Evolutionary conservation across 37 sponge, comb jelly and placozoan species (phyloP), one percentile per base, ranked within the genome.

Genomic region (Bolinopsis microptera): DNA sequence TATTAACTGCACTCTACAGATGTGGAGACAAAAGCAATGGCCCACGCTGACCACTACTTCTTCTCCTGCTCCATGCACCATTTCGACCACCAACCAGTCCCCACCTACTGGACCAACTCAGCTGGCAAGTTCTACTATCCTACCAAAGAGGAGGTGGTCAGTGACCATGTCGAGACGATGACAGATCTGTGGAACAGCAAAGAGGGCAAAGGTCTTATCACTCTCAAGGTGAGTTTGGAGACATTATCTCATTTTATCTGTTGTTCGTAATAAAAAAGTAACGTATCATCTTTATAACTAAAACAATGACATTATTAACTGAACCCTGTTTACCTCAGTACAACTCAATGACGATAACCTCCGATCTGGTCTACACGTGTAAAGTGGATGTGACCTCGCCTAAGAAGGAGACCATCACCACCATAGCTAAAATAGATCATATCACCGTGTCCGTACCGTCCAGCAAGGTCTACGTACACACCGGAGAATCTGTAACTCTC

Each of bases 361-460:
- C 5, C 5, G 61, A 48, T 13, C 13, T 48, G 61, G 61, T 48
- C 61, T 48, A 48, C 61, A 48, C 61, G 61, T 48, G 61, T 13
- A 48, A 48, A 48, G 61, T 48, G 61, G 61, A 48, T 13, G 61
- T 48, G 5, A 48, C 61, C 5, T 48, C 61, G 9, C 61, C 61
- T 5, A 48, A 5, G 5, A 48, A 48, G 13, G 61, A 48, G 13
- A 48, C 61, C 21, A 72, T 28, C 75, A 72, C 3, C 5, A 72
- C 27, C 3, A n/a, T 28, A 5, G 75, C 75, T n/a, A 72, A n/a
- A 21, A 72, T 72, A 30, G 75, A 72, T n/a, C 5, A 24, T 3
- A 72, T 72, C 75, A 72, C 27, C 18, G 75, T 72, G 31, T 72
- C 75, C 27, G 75, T 72, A 72, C 27, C 75, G 2, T 72, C 75